Conservation (phyloP, 2,888 invertebrate species). For the Hetaerina titia region DNA sequence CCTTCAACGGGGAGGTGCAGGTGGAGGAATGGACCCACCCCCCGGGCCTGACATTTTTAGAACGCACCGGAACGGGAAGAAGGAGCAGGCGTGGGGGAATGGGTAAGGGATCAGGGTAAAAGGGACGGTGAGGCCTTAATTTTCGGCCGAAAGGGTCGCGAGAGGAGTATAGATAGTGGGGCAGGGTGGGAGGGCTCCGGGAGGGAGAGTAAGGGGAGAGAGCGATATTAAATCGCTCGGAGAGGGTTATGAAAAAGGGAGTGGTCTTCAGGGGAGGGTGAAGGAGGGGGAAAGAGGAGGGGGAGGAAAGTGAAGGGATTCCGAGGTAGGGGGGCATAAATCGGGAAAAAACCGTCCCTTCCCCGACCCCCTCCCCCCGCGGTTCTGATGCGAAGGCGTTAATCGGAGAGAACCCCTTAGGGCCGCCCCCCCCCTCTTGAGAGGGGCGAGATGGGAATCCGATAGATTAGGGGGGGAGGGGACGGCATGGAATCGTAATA, state of each 20-base stretch:
- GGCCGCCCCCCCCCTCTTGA: not conserved
- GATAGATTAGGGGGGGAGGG: not conserved
- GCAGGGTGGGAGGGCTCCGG: not conserved
- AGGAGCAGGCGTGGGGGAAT: not conserved
- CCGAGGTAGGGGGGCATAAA: not conserved
- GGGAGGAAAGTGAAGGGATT: too few relatives aligned
- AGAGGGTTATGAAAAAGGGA: conserved; percentile 20
- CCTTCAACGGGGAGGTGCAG: not conserved
- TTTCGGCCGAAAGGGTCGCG: not conserved
- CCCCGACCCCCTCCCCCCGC: not conserved
- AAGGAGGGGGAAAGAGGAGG: not conserved
- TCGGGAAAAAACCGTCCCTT: not conserved
- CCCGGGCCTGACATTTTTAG: not conserved
- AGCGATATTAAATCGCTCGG: conserved; percentile 31
- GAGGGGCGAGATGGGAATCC: conserved; percentile 28
- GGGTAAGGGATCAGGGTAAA: not conserved
- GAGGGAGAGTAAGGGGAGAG: not conserved
- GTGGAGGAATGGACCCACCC: not conserved
- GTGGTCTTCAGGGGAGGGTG: not conserved
- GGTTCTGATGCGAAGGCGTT: not conserved
- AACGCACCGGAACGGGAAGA: not conserved
- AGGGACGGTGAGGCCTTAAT: conserved; percentile 17
- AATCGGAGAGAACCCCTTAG: not conserved
- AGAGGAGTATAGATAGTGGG: not conserved
- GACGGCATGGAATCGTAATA: not conserved